Evolutionary conservation across 2,113 vertebrate species (phyloP).

Genomic region (Tachycineta bicolor): DNA sequence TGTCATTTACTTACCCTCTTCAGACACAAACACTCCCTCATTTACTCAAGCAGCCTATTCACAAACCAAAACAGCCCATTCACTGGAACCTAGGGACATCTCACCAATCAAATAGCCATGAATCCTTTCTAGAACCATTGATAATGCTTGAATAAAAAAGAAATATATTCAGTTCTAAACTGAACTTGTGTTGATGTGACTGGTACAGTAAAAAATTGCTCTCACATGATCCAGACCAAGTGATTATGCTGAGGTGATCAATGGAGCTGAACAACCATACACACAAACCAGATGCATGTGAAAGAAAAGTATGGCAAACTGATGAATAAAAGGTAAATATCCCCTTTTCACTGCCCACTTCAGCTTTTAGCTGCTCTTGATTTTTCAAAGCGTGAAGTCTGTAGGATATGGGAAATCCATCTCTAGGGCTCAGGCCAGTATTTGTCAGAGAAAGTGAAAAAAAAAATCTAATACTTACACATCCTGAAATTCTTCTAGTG

Average conservation of each 20-base stretch:
- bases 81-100: not conserved
- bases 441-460: not conserved
- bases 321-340: not conserved
- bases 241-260: not conserved
- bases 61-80: not conserved
- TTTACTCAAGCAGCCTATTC: not conserved
- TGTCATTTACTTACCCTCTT: not conserved
- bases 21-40: not conserved
- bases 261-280: not conserved
- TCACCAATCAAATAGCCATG: not conserved
- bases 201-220: not conserved
- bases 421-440: not conserved
- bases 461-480: slow-evolving; percentile 84
- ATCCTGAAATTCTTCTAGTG: slow-evolving; percentile 98
- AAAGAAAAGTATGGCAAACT: not conserved
- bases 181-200: not conserved
- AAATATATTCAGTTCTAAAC: not conserved
- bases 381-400: not conserved
- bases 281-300: not conserved
- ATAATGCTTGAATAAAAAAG: not conserved
- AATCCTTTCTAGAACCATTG: not conserved
- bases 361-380: not conserved
- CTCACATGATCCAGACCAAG: not conserved
- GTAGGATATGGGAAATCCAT: not conserved
- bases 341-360: not conserved